Evolutionary conservation across 1,140 invertebrate genomes (phyloP), one percentile per base, ranked within the genome.

Genomic region (Leptestheria dahalacensis): DNA sequence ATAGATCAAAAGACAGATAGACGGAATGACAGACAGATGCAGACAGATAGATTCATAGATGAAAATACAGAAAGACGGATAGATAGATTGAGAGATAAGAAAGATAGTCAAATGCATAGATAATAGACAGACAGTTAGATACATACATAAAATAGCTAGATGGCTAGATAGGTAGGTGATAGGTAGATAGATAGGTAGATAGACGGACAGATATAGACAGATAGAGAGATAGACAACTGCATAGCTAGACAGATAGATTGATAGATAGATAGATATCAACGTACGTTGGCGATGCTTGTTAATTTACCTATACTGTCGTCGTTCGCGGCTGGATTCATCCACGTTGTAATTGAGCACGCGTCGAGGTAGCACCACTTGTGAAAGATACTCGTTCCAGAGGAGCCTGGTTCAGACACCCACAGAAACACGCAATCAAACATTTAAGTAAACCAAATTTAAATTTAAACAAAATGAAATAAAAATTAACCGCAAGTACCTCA

Each of bases 61-160:
- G 68, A 62, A 73, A 70, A 48, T 74, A 72, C 48, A 74, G 72
- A 53, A 66, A 6, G 73, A 63, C 1, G 70, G 66, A 62, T 70
- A n/a, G n/a, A 65, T 50, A 69, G 71, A 21, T 24, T 1, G 3
- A 59, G 57, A 51, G 23, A 47, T 11, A 47, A 47, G n/a, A n/a
- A 47, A 47, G n/a, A 47, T 11, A 47, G 41, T 47, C 41, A 47
- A 47, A n/a, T 11, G 41, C n/a, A n/a, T n/a, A n/a, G n/a, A n/a
- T n/a, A n/a, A n/a, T n/a, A n/a, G n/a, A n/a, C n/a, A n/a, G n/a
- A n/a, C n/a, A n/a, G n/a, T n/a, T n/a, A n/a, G n/a, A n/a, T n/a
- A n/a, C n/a, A n/a, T n/a, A n/a, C n/a, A n/a, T n/a, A n/a, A n/a
- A n/a, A n/a, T n/a, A n/a, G n/a, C n/a, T n/a, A n/a, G n/a, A n/a